Conservation (phyloP, 2,113 vertebrate genomes). For the Pollachius pollachius region DNA sequence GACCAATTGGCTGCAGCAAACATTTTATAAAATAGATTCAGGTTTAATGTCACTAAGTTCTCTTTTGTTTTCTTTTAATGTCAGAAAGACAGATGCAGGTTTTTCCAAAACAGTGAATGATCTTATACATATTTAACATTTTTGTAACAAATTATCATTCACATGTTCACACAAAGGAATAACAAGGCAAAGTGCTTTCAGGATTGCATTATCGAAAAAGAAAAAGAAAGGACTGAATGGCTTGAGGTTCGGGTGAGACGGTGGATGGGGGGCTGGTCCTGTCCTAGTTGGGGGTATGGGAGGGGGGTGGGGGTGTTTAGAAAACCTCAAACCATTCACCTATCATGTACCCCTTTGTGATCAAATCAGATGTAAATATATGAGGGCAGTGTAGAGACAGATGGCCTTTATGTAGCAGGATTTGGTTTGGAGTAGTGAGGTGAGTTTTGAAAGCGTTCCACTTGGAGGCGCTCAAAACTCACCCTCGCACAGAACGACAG, state of each 20-base stretch:
- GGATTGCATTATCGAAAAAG: slow-evolving; percentile 79
- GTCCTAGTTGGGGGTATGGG: slow-evolving; percentile 35
- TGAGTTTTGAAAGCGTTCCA: slow-evolving; percentile 67
- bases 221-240: slow-evolving; percentile 65
- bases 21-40: slow-evolving; percentile 83
- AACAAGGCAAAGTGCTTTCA: slow-evolving; percentile 84
- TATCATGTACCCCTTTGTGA: slow-evolving; percentile 50
- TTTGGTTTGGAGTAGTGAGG: slow-evolving; percentile 54
- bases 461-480: slow-evolving; percentile 49
- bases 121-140: slow-evolving; percentile 78
- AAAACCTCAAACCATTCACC: slow-evolving; percentile 65
- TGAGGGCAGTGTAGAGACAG: slow-evolving; percentile 50
- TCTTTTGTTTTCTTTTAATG: slow-evolving; percentile 71
- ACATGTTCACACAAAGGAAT: slow-evolving; percentile 79
- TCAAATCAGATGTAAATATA: slow-evolving; percentile 52
- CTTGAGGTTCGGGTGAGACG: slow-evolving; percentile 69
- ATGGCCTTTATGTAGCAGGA: slow-evolving; percentile 45
- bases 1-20: slow-evolving; percentile 82
- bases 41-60: slow-evolving; percentile 76
- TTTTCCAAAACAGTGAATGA: slow-evolving; percentile 79
- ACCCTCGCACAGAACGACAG: slow-evolving; percentile 55
- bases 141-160: slow-evolving; percentile 81
- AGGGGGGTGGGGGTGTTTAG: slow-evolving; percentile 10
- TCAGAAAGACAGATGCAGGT: slow-evolving; percentile 78
- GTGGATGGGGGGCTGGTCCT: slow-evolving; percentile 35